Percentiles rank a stretch among this genome's conserved stretches.
phyloP scores from a whole-genome alignment of 2,888 invertebrate species.

The Rhopalosiphum nymphaeae region DNA sequence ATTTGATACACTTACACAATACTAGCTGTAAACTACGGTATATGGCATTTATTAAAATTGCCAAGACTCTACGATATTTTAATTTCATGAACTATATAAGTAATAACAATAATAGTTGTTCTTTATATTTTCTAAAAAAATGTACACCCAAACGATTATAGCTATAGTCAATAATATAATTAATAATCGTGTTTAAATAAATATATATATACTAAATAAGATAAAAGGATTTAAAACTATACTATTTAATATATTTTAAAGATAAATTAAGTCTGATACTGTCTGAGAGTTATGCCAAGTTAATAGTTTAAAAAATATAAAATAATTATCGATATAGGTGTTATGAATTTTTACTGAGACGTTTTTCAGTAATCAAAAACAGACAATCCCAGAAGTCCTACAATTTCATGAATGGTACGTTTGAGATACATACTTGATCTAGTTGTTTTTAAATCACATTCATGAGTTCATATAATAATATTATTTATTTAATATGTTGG shows the following conservation, averaged over 20 bases:
- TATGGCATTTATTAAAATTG: not conserved
- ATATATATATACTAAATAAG: not conserved
- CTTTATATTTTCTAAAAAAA: not conserved
- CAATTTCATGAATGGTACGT: not conserved
- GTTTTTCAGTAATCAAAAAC: not conserved
- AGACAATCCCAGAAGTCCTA: not conserved
- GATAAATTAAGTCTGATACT: not conserved
- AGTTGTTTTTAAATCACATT: not conserved
- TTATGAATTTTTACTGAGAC: not conserved
- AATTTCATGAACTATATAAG: not conserved
- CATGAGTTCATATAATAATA: not conserved
- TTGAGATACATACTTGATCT: not conserved
- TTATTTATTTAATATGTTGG: not conserved
- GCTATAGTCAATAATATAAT: not conserved
- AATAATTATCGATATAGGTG: not conserved
- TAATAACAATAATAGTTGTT: not conserved
- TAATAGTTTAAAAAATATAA: not conserved
- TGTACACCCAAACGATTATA: not conserved
- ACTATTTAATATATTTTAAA: not conserved
- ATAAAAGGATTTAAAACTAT: not conserved
- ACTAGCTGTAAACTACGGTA: not conserved
- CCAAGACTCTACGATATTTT: not conserved
- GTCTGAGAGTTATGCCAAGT: not conserved
- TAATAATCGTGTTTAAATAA: not conserved
- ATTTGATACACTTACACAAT: constrained; percentile 8